Evolutionary conservation across 2,113 vertebrate genomes (phyloP).

Genomic region (Desmodus rotundus): DNA sequence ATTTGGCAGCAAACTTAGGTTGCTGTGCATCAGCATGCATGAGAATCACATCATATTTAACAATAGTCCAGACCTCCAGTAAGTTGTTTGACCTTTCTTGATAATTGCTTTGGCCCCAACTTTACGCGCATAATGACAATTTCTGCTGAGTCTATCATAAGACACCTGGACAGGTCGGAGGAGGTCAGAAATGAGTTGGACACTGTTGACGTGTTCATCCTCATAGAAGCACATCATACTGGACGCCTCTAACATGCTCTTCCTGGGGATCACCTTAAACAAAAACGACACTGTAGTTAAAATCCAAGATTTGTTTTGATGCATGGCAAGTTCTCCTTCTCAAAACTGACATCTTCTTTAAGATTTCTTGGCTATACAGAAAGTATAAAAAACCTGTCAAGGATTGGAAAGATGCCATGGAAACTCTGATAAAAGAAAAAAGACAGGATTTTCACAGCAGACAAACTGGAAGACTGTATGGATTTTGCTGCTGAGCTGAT

Average conservation of each 20-base stretch:
- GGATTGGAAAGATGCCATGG: slow-evolving; percentile 89
- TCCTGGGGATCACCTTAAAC: too few species aligned
- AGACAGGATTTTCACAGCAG: slow-evolving; percentile 84
- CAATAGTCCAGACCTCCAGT: slow-evolving; percentile 89
- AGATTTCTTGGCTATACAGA: slow-evolving; percentile 89
- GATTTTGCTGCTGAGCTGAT: slow-evolving; percentile 94
- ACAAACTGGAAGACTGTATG: slow-evolving; percentile 89
- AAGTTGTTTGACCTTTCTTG: slow-evolving; percentile 87
- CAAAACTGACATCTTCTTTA: slow-evolving; percentile 96
- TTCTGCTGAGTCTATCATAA: too few species aligned
- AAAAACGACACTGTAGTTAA: slow-evolving; percentile 88
- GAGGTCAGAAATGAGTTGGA: too few species aligned
- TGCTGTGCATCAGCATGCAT: slow-evolving; percentile 93
- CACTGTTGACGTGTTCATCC: too few species aligned
- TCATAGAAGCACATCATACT: too few species aligned
- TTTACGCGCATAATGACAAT: too few species aligned
- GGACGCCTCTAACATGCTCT: too few species aligned
- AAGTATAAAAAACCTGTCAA: slow-evolving; percentile 87
- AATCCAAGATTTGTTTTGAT: slow-evolving; percentile 92
- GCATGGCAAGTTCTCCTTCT: slow-evolving; percentile 95
- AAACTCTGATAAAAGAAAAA: slow-evolving; percentile 88
- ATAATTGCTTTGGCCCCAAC: slow-evolving; percentile 78
- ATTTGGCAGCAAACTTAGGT: slow-evolving; percentile 89
- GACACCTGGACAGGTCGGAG: too few species aligned
- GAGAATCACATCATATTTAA: slow-evolving; percentile 95